Base-by-base conservation (phyloP, 1,140 invertebrate genomes). In the Trachymyrmex septentrionalis region DNA sequence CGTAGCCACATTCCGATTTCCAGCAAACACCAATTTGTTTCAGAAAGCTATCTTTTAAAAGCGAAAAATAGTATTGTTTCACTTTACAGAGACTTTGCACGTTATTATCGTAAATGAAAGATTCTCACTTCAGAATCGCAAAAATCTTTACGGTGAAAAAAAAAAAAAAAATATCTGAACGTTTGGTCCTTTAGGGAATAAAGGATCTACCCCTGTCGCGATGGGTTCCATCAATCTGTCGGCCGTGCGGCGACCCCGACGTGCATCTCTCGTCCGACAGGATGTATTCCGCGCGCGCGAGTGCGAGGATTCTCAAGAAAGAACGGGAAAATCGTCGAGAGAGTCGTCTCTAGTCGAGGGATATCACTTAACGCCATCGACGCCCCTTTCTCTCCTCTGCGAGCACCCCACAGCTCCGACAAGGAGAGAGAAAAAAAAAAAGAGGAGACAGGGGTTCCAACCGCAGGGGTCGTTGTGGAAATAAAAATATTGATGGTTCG, bases 401-500 rank as follows among this genome's bases (percentile, higher is more conserved):
- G 72, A 71, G 2, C 75, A 61, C 82, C 89, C 89, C 87, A 59
- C 34, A 50, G 84, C 88, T 86, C 44, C 50, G 64, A 80, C 61
- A 34, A 86, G 87, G 84, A 89, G 88, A 77, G 27, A 44, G 38
- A 48, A 0, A 24, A 12, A 71, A 66, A 57, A 64, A 78, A 78
- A 24, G 24, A 38, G n/a, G 16, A 82, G 55, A n/a, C 24, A 55
- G 63, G 71, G 86, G 77, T 69, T 69, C 66, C 81, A 61, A 87
- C 89, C 85, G 75, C 87, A 90, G 88, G 92, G 91, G 88, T 86
- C 57, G 85, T 64, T 67, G 24, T 73, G 38, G 91, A 89, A 93
- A 93, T 93, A 90, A 93, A 93, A 93, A 93, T 93, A 93, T 93
- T 93, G 93, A 93, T 93, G 92, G 91, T 93, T 87, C 57, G 82